Evolutionary conservation across 2,113 vertebrate species (phyloP), one percentile per base, ranked within the genome.

Genomic region (Psilopsiagon aymara): DNA sequence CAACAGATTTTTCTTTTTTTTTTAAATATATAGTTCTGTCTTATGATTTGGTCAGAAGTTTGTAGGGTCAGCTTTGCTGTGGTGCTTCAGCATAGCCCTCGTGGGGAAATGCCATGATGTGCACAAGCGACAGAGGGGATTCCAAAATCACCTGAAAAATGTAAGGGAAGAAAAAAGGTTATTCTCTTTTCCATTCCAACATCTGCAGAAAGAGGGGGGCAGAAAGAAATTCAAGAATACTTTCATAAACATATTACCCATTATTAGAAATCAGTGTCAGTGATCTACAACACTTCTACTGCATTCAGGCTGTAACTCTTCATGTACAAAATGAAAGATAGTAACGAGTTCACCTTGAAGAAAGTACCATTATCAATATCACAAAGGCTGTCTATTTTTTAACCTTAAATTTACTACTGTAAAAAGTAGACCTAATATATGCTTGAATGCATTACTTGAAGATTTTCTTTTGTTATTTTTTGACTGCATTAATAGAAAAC

Each of bases 61-160:
- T 17, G 28, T 4, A 24, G 46, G 63, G 59, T 31, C 35, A 10
- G 64, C 11, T 24, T 20, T 33, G 73, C 68, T 25, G 44, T 2
- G 43, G 3, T 1, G 4, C 59, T 23, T 39, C 55, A 9, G 33
- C 5, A 4, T 1, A 3, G 37, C 31, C 59, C 4, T 4, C 1
- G 31, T 2, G 10, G 37, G 39, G 68, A 27, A 37, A 47, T 59
- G 57, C 57, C 33, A n/a, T 59, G 33, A 24, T 24, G 21, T 1
- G 16, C 39, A 17, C 0, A 9, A 3, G 18, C 4, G 27, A 14
- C 3, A 21, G 16, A 20, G 11, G 12, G 9, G 18, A 20, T 43
- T 76, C 51, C 44, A 49, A 57, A 37, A 19, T 23, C 82, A 27
- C 52, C 64, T 11, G 47, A 2, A 12, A 49, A 29, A 19, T 2